Evolutionary conservation across 2,797 vertebrate species (phyloP), one percentile per base, ranked within the genome.

Genomic region (Pteropus rufus): DNA sequence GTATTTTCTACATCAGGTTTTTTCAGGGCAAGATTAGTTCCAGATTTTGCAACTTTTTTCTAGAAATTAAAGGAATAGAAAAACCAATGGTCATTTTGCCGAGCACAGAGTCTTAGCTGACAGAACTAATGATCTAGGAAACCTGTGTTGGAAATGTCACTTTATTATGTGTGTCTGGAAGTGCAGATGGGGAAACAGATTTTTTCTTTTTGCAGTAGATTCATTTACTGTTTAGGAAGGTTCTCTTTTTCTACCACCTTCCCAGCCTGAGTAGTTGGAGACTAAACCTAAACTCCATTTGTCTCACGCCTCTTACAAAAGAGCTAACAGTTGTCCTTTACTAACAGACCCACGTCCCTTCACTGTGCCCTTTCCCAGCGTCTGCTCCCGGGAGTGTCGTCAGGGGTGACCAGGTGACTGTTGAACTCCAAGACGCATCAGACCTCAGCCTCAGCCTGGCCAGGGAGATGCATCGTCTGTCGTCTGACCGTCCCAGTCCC

Each of bases 121-220:
- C 93, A 95, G 79, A 93, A 70, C 75, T 95, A 97, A 94, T 95
- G 93, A 97, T 96, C 90, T 94, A 89, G 93, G 75, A 97, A 97
- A 72, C 95, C 95, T 92, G 16, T 86, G 94, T 79, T 97, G 88
- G 93, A 94, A 97, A 97, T 97, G 94, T 97, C 97, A 96, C 89
- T 96, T 84, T 58, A 69, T 94, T 92, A 36, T 72, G 34, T 90
- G 94, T 31, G 90, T 96, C 94, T 96, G 96, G 88, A 76, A 93
- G 96, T 95, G 10, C 97, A 97, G 97, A 95, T 95, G 97, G 97
- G 92, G 69, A 97, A 86, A 93, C 97, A 98, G 97, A 83, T 88
- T 97, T 97, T 91, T 94, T 93, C 75, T 87, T 95, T 97, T 79
- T 96, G 94, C 90, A 96, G 84, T 93, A 83, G 96, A 75, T 97